A percentile compares a stretch with the other conserved stretches of the same genome.
phyloP scores from a whole-genome alignment of 2,888 invertebrate genomes.

The Cryptops parisi region DNA sequence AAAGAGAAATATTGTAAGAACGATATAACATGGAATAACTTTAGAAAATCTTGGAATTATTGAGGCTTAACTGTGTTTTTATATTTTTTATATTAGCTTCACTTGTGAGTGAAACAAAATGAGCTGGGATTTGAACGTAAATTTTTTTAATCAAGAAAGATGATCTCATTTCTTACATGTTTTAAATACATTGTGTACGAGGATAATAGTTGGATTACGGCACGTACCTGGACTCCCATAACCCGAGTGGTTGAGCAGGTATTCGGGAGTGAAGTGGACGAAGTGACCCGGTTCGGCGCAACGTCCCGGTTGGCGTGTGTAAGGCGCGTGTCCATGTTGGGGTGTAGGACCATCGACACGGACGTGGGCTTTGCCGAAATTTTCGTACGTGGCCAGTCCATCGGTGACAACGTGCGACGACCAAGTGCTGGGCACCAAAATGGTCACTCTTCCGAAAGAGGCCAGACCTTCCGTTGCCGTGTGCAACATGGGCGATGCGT shows the following conservation, averaged over 20 bases:
- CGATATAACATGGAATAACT: no score
- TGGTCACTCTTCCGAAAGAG: constrained; percentile 42
- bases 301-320: constrained; percentile 46
- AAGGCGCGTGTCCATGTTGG: constrained; percentile 39
- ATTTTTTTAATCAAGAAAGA: no score
- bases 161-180: no score
- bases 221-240: constrained; percentile 22
- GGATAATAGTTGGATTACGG: no score
- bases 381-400: constrained; percentile 15
- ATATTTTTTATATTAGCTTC: no score
- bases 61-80: no score
- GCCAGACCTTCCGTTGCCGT: constrained; percentile 42
- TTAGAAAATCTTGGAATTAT: no score
- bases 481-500: constrained; percentile 42
- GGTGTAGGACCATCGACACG: constrained; percentile 37
- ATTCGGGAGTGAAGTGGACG: constrained; percentile 35
- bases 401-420: constrained; percentile 24
- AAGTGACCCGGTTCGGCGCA: constrained; percentile 45
- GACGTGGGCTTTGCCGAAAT: constrained; percentile 36
- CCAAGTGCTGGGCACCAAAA: constrained; percentile 46
- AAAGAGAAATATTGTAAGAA: no score
- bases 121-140: no score
- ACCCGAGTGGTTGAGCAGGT: constrained; percentile 23
- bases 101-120: no score
- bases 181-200: no score